Conservation (phyloP, 2,888 invertebrate genomes). For the Ophioninae sp. region DNA sequence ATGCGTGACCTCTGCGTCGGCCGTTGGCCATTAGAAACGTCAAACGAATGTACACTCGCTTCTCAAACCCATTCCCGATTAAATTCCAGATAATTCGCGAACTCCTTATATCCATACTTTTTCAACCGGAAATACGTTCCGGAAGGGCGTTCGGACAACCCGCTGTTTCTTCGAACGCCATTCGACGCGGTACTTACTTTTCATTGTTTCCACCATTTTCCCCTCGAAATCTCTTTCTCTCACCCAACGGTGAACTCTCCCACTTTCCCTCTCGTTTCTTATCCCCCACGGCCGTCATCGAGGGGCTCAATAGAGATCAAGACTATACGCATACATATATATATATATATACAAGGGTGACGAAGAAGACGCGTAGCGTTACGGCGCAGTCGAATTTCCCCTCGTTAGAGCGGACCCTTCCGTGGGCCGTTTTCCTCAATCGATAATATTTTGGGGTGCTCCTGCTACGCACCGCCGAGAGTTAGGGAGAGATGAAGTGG, state of each 20-base stretch:
- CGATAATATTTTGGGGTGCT: constrained; percentile 71
- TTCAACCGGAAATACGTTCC: background rate
- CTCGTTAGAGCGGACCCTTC: constrained; percentile 70
- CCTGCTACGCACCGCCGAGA: constrained; percentile 21
- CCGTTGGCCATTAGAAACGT: background rate
- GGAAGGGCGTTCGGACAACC: background rate
- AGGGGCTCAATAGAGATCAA: constrained; percentile 20
- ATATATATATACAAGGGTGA: background rate
- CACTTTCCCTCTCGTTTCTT: constrained; percentile 26
- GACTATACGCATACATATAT: background rate
- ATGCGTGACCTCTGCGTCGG: background rate
- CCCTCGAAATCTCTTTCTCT: constrained; percentile 2
- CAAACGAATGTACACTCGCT: background rate
- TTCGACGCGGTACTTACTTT: constrained; percentile 6
- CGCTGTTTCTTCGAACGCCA: background rate
- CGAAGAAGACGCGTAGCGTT: constrained; percentile 68
- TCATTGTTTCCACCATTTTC: constrained; percentile 41
- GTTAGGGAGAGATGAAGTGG: constrained; percentile 15
- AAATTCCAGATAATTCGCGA: background rate
- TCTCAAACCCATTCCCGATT: background rate
- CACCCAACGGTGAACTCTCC: constrained; percentile 21
- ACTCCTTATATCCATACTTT: background rate
- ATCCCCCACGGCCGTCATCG: constrained; percentile 20
- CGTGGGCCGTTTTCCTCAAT: constrained; percentile 70
- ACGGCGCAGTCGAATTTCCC: constrained; percentile 71